Evolutionary conservation across 2,888 invertebrate genomes (phyloP), one percentile per base, ranked within the genome.

Genomic region (Xylota segnis): DNA sequence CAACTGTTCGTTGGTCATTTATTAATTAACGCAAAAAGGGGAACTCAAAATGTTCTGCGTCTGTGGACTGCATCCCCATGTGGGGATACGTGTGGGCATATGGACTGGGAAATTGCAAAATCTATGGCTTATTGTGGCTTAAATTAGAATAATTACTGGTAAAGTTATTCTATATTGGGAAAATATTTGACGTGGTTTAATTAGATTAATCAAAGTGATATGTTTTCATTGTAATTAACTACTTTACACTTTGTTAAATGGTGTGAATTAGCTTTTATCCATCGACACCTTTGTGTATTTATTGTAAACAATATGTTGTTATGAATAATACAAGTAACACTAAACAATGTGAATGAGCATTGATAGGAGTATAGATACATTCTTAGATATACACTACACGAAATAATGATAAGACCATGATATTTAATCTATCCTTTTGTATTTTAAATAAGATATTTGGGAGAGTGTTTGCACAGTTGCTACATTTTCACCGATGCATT

Each of bases 1-100:
- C 14, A 70, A 47, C 18, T 63, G 16, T 63, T 9, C 56, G 34
- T 18, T 47, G 23, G 37, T 0, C n/a, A 37, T 78, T 78, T 70
- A 56, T 63, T 47, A 63, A 78, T 71, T 71, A 61, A 45, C 5
- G 56, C 5, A 16, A 43, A 71, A 29, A n/a, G 29, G 27, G 23
- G 10, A 14, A 10, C 23, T 29, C 43, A 72, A 52, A 52, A 9
- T 5, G 5, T 1, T n/a, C 14, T 18, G 5, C 43, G 40, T 56
- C 34, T 23, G 12, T 32, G 27, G 34, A 23, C 47, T 45, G 10
- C 16, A 14, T 12, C 3, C 32, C 23, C 9, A 5, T 14, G 34
- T n/a, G n/a, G n/a, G n/a, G n/a, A 3, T 18, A 34, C 7, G 14
- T 37, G 4, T 18, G 23, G 7, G 10, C 10, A 32, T 9, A 34